Conservation (phyloP, 2,888 invertebrate genomes). For the Ametastegia equiseti region DNA sequence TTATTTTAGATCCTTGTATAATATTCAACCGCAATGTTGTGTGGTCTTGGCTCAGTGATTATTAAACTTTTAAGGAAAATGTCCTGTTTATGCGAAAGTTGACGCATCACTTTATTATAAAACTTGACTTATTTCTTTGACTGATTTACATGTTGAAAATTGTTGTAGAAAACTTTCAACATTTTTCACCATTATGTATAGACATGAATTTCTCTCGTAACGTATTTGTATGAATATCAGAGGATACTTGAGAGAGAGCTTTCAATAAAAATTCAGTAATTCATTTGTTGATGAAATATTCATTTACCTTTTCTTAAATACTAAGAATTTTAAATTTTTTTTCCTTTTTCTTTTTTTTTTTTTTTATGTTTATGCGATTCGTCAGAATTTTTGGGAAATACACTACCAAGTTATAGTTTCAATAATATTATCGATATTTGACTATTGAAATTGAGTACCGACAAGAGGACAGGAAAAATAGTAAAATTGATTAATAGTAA, state of each 20-base stretch:
- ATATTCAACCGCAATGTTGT: conserved; percentile 54
- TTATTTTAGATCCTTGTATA: conserved; percentile 56
- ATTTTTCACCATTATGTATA: background rate
- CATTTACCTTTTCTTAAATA: background rate
- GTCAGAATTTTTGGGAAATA: background rate
- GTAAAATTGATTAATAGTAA: conserved; percentile 34
- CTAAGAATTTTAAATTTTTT: no score
- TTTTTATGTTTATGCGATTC: background rate
- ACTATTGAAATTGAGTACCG: background rate
- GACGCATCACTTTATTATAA: conserved; percentile 20
- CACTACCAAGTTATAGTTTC: background rate
- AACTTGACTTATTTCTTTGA: background rate
- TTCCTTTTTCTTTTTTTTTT: background rate
- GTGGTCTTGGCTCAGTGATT: conserved; percentile 50
- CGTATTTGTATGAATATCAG: background rate
- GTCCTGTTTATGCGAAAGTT: conserved; percentile 47
- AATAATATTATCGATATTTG: background rate
- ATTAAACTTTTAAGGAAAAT: conserved; percentile 48
- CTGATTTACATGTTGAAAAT: background rate
- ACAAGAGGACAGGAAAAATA: conserved; percentile 12
- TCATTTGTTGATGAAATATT: background rate
- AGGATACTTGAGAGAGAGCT: background rate
- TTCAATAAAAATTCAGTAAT: conserved; percentile 20
- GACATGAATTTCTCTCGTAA: background rate
- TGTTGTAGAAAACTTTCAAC: background rate